These are phyloP conservation scores for Hirtodrosophila trivittata DNA, from an alignment of 2,888 invertebrate species.

Conservation along the genomic window DNA sequence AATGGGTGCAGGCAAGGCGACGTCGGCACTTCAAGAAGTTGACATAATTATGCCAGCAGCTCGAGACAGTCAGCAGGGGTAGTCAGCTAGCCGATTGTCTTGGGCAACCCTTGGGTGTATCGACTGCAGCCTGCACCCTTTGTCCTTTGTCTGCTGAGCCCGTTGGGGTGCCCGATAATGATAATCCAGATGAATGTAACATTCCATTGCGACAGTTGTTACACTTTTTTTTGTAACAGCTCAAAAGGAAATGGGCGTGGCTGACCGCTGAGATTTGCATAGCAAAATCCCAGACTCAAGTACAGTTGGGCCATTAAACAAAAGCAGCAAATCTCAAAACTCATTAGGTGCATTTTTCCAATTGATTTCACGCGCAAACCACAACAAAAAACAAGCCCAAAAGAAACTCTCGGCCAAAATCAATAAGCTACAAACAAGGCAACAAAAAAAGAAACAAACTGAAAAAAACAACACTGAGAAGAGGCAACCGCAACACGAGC, in stretches of 20 bases:
- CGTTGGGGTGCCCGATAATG: constrained; percentile 35
- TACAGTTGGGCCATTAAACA: constrained; percentile 58
- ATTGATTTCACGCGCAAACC: constrained; percentile 73
- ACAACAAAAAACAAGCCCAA: constrained; percentile 31
- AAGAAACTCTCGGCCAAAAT: constrained; percentile 59
- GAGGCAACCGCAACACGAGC: constrained; percentile 53
- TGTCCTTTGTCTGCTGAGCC: neutral
- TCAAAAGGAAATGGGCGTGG: constrained; percentile 60
- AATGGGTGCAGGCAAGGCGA: constrained; percentile 33
- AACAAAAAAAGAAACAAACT: constrained; percentile 8
- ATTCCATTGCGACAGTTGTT: constrained; percentile 60
- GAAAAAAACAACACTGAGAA: constrained; percentile 19
- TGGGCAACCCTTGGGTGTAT: constrained; percentile 47
- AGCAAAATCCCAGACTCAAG: constrained; percentile 32
- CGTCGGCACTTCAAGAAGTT: constrained; percentile 74
- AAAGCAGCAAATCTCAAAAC: constrained; percentile 41
- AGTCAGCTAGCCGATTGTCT: constrained; percentile 22
- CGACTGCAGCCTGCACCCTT: constrained; percentile 31
- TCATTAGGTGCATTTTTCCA: constrained; percentile 78
- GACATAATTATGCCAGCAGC: constrained; percentile 76
- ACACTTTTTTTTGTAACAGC: constrained; percentile 14
- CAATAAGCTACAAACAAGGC: constrained; percentile 69
- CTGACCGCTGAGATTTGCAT: constrained; percentile 47
- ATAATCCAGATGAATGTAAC: constrained; percentile 30
- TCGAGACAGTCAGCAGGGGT: constrained; percentile 15